phyloP scores from a whole-genome alignment of 2,888 invertebrate genomes.

The Gymnocheta viridis region DNA sequence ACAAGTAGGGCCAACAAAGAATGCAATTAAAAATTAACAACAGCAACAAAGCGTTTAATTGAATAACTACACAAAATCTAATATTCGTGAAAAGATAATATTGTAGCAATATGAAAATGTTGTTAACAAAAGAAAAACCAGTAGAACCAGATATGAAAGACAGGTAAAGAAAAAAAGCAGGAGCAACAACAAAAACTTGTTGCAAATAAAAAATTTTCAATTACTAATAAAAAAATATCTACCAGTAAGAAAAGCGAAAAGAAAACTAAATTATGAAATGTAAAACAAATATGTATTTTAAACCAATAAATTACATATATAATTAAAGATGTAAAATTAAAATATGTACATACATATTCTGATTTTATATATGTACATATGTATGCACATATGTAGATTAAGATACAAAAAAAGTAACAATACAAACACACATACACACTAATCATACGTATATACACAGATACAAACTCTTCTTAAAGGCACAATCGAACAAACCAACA shows the following conservation, averaged over 20 bases:
- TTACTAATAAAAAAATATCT: slow-evolving; percentile 31
- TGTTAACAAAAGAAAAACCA: slow-evolving; percentile 67
- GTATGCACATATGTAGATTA: slow-evolving; percentile 23
- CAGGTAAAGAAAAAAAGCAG: slow-evolving; percentile 46
- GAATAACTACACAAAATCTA: slow-evolving; percentile 21
- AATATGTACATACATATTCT: slow-evolving; percentile 25
- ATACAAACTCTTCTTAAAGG: not conserved
- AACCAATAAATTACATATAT: slow-evolving; percentile 36
- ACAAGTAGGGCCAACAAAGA: slow-evolving; percentile 22
- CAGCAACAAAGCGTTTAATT: slow-evolving; percentile 17
- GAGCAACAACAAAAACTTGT: slow-evolving; percentile 66
- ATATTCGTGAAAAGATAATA: slow-evolving; percentile 55
- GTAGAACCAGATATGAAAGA: slow-evolving; percentile 65
- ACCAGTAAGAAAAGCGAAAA: slow-evolving; percentile 52
- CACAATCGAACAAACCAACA: slow-evolving; percentile 39
- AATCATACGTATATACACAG: not conserved
- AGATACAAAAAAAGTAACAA: slow-evolving; percentile 40
- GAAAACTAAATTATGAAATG: slow-evolving; percentile 28
- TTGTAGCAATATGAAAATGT: slow-evolving; percentile 59
- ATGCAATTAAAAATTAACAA: slow-evolving; percentile 22
- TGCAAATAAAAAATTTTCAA: slow-evolving; percentile 57
- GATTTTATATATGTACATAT: not conserved
- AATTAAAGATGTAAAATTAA: slow-evolving; percentile 16
- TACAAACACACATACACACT: not conserved
- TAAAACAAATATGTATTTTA: slow-evolving; percentile 40